Conservation (phyloP, 2,888 invertebrate species). For the Patella pellucida region DNA sequence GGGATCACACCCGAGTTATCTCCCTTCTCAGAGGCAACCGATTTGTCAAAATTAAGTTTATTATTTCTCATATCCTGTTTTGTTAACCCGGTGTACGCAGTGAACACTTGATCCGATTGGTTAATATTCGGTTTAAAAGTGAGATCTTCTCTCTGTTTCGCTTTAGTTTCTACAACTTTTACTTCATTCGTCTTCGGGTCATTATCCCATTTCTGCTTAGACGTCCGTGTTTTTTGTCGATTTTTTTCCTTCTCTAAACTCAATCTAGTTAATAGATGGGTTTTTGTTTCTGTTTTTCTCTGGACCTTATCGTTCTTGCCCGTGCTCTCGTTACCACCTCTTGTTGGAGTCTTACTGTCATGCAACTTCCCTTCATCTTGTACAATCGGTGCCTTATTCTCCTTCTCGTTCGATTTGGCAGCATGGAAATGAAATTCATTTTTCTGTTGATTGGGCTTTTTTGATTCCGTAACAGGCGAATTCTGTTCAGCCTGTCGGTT, state of each 20-base stretch:
- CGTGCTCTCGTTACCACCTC: not conserved
- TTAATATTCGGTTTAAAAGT: conserved; percentile 9
- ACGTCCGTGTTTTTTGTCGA: conserved; percentile 21
- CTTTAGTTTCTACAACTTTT: conserved; percentile 26
- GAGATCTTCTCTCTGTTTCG: conserved; percentile 17
- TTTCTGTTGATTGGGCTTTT: conserved; percentile 44
- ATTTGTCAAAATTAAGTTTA: not conserved
- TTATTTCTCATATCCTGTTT: not conserved
- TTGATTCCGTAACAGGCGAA: conserved; percentile 22
- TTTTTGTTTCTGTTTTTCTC: conserved; percentile 30
- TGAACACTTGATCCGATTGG: not conserved
- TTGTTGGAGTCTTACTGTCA: conserved; percentile 18
- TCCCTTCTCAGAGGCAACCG: not conserved
- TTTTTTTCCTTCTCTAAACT: conserved; percentile 38
- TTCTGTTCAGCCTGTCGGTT: conserved; percentile 21
- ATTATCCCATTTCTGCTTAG: not conserved
- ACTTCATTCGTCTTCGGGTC: not conserved
- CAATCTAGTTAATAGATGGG: conserved; percentile 38
- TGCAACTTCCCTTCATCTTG: conserved; percentile 49
- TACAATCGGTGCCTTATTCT: conserved; percentile 49
- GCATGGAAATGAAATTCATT: conserved; percentile 48
- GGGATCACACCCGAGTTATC: not conserved
- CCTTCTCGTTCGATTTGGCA: conserved; percentile 32
- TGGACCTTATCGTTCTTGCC: not conserved
- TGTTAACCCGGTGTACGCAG: not conserved